Conservation (phyloP, 1,140 invertebrate species). For the Himalopsyche phryganea region DNA sequence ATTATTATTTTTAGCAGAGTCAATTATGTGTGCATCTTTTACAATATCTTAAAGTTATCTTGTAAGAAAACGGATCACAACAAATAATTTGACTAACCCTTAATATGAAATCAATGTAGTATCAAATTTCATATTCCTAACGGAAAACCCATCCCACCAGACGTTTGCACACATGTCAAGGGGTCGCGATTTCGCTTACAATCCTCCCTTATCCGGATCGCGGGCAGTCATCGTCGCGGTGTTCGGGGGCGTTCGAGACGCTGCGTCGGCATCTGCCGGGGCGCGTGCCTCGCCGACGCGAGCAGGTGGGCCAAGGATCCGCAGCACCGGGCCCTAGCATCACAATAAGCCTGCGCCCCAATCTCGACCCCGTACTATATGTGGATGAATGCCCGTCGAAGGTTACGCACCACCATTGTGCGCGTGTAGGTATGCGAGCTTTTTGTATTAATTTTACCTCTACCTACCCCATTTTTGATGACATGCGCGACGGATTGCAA, state of each 20-base stretch:
- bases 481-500: conserved; percentile 6
- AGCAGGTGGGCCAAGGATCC: conserved; percentile 24
- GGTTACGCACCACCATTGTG: conserved; percentile 5
- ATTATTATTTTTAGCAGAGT: too few relatives aligned
- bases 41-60: too few relatives aligned
- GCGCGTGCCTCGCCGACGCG: conserved; percentile 19
- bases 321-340: conserved; percentile 7
- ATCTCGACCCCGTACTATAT: not conserved
- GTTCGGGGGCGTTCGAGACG: conserved; percentile 6
- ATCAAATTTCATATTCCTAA: not conserved
- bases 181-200: too few relatives aligned
- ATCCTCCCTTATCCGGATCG: not conserved
- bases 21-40: too few relatives aligned
- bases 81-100: not conserved
- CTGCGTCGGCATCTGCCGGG: conserved; percentile 16
- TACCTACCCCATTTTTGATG: not conserved
- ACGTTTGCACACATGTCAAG: too few relatives aligned
- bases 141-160: too few relatives aligned
- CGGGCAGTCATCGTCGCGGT: not conserved
- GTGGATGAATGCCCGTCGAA: not conserved
- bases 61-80: too few relatives aligned
- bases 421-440: conserved; percentile 21
- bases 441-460: conserved; percentile 1
- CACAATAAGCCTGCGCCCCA: not conserved
- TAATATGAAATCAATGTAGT: not conserved